Percentiles rank a stretch among this genome's conserved stretches.
phyloP scores from a whole-genome alignment of 2,113 vertebrate species.

The Xenotilapia leptura region DNA sequence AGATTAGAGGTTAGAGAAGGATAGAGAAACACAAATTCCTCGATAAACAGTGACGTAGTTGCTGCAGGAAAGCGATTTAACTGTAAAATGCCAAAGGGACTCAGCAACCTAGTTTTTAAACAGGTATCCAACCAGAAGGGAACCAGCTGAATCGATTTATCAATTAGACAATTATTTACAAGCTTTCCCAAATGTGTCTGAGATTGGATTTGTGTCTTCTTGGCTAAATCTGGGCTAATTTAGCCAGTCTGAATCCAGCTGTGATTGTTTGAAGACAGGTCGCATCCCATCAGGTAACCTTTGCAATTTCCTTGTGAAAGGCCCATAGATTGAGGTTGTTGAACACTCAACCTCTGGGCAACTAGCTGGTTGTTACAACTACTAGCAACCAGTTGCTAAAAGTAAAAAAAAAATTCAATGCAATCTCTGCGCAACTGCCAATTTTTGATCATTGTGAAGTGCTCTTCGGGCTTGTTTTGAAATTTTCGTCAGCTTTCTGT shows the following conservation, averaged over 20 bases:
- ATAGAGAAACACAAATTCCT: not conserved
- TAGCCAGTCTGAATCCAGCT: not conserved
- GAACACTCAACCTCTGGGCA: not conserved
- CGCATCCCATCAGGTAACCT: not conserved
- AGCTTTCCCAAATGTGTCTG: not conserved
- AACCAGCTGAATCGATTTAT: not conserved
- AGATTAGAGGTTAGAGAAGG: not conserved
- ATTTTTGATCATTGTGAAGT: not conserved
- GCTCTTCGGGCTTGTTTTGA: not conserved
- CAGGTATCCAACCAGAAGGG: not conserved
- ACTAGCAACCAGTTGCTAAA: not conserved
- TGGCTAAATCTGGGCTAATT: not conserved
- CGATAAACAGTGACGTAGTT: not conserved
- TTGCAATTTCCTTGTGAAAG: not conserved
- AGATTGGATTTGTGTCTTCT: not conserved
- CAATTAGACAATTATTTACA: not conserved
- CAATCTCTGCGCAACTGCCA: not conserved
- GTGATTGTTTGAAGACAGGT: not conserved
- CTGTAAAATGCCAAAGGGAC: not conserved
- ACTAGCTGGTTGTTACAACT: not conserved
- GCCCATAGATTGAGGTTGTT: not conserved
- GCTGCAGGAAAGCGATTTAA: not conserved
- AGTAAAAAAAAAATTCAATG: not conserved
- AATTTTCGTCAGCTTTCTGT: not conserved
- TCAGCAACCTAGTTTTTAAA: not conserved